These are phyloP conservation scores for Ovis aries DNA, from an alignment of 2,113 vertebrate species.

Conservation along the genomic window DNA sequence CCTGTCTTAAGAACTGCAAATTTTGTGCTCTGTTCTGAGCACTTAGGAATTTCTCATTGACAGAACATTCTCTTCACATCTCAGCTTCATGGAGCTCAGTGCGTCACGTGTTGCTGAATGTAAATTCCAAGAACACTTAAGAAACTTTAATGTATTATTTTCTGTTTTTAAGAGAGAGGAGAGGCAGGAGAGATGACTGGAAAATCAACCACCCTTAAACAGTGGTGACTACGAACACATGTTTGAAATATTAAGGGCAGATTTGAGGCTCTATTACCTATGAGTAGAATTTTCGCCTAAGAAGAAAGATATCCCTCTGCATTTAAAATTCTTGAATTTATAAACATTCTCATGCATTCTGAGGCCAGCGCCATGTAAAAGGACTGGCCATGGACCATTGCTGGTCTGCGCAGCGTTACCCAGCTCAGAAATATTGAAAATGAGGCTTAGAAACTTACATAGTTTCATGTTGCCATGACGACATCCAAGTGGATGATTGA, in stretches of 20 bases:
- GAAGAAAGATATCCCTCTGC: background rate
- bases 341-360: background rate
- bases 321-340: background rate
- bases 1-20: background rate
- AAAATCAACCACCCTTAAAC: background rate
- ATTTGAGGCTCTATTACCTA: background rate
- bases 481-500: background rate
- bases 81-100: background rate
- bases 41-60: background rate
- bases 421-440: background rate
- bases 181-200: background rate
- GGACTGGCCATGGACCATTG: background rate
- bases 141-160: background rate
- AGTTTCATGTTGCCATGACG: accelerated
- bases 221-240: background rate
- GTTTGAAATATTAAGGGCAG: background rate
- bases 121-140: conserved; percentile 20
- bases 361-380: background rate
- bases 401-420: background rate
- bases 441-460: background rate
- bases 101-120: background rate
- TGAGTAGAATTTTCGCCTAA: background rate
- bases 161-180: background rate
- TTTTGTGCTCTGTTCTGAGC: background rate
- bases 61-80: background rate